Evolutionary conservation across 1,140 invertebrate species (phyloP), one percentile per base, ranked within the genome.

Genomic region (Pinna nobilis): DNA sequence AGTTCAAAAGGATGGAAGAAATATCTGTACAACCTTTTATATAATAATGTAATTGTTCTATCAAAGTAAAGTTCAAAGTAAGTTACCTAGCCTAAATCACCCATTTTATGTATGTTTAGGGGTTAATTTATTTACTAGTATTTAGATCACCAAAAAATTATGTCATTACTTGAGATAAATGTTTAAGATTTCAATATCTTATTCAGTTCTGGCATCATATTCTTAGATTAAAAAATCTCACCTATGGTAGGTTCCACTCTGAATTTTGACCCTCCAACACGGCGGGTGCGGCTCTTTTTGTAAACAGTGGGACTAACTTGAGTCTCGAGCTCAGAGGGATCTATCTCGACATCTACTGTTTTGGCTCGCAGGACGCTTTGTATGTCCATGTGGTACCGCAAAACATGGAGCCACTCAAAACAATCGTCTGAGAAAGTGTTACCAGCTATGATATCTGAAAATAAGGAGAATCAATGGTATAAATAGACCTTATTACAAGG

Each of bases 341-440:
- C n/a, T n/a, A 59, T n/a, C 55, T 84, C 80, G 28, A 76, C 70
- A 2, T 77, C 68, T 25, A 82, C 82, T 5, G 84, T 85, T 78
- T 88, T 87, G 18, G 87, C 86, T 30, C 86, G 63, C 13, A 88
- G 77, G 9, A 88, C 80, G 51, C 81, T 82, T 39, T 79, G 71
- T 23, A 88, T 81, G 63, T 88, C 86, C 82, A 88, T 86, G 47
- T 86, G 81, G 51, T 86, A 83, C 20, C 82, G 81, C 59, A 88
- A 63, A 15, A 81, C 63, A 20, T 77, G 79, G 57, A 84, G 71
- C 86, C 86, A 88, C 39, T 87, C 86, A 82, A 85, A 88, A 30
- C 77, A 78, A 33, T 70, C 73, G 35, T 85, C 82, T 49, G 77
- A 76, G 13, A 82, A 64, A 53, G 63, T 55, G 30, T 63, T 67